These are phyloP conservation scores for Lysiphlebus fabarum DNA, from an alignment of 1,140 invertebrate genomes.

Conservation along the genomic window DNA sequence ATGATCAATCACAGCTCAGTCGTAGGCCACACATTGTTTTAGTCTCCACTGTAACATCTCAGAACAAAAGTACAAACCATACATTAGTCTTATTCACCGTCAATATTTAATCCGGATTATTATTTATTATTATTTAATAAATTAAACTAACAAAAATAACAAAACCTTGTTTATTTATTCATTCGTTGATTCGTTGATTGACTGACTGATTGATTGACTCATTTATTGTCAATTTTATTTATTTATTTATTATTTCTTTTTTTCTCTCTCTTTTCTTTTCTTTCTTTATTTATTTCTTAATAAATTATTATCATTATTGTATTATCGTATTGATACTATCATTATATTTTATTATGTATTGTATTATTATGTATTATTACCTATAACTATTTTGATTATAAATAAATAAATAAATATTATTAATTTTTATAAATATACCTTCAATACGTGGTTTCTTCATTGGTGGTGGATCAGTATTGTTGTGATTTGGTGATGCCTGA, in stretches of 20 bases:
- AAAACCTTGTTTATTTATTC: too few species aligned
- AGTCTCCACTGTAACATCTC: conserved; percentile 57
- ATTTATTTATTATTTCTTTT: neutral
- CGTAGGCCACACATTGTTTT: conserved; percentile 56
- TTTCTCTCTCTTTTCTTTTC: neutral
- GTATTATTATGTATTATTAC: too few species aligned
- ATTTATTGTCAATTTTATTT: conserved; percentile 7
- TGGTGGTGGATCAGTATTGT: conserved; percentile 41
- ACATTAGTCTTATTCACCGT: conserved; percentile 54
- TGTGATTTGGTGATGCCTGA: conserved; percentile 35
- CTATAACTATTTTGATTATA: too few species aligned
- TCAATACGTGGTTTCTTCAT: conserved; percentile 46
- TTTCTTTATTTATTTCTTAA: neutral
- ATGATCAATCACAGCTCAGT: conserved; percentile 56
- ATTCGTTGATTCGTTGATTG: conserved; percentile 4
- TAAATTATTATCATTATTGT: too few species aligned
- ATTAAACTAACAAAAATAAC: too few species aligned
- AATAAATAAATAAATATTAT: too few species aligned
- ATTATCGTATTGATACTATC: too few species aligned
- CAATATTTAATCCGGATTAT: conserved; percentile 30
- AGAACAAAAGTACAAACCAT: conserved; percentile 58
- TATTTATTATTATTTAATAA: conserved; percentile 31
- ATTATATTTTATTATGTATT: too few species aligned
- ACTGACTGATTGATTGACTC: conserved; percentile 13
- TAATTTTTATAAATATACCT: too few species aligned